Evolutionary conservation across 1,140 invertebrate genomes (phyloP).

Genomic region (Samia ricini): DNA sequence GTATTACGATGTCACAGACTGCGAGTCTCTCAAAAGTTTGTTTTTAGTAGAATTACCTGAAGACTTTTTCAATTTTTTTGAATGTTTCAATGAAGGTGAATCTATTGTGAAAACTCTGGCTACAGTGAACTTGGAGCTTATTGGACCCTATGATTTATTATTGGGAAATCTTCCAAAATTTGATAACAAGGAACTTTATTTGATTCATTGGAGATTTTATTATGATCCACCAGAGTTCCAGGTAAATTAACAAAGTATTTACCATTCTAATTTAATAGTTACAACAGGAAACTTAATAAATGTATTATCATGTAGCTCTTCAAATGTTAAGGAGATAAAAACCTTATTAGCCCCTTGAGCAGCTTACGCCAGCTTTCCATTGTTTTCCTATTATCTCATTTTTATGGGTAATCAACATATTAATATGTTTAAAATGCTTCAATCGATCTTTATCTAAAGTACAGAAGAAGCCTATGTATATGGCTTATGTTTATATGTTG

Average conservation of each 20-base stretch:
- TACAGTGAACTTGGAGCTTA: slow-evolving; percentile 83
- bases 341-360: too few species aligned
- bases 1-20: slow-evolving; percentile 43
- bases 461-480: too few species aligned
- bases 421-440: too few species aligned
- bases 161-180: slow-evolving; percentile 81
- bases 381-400: too few species aligned
- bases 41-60: slow-evolving; percentile 92
- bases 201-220: slow-evolving; percentile 93
- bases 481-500: too few species aligned
- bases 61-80: slow-evolving; percentile 92
- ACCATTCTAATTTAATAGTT: neutral
- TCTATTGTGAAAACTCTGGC: slow-evolving; percentile 80
- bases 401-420: too few species aligned
- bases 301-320: too few species aligned
- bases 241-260: slow-evolving; percentile 60
- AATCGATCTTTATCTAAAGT: too few species aligned
- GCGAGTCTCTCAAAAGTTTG: slow-evolving; percentile 82
- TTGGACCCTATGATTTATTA: slow-evolving; percentile 93
- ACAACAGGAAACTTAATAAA: too few species aligned
- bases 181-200: slow-evolving; percentile 80
- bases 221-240: slow-evolving; percentile 97
- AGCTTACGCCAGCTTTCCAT: too few species aligned
- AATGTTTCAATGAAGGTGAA: slow-evolving; percentile 79
- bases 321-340: too few species aligned